These are phyloP conservation scores for Temnothorax longispinosus DNA, from an alignment of 1,140 invertebrate genomes.

Conservation along the genomic window DNA sequence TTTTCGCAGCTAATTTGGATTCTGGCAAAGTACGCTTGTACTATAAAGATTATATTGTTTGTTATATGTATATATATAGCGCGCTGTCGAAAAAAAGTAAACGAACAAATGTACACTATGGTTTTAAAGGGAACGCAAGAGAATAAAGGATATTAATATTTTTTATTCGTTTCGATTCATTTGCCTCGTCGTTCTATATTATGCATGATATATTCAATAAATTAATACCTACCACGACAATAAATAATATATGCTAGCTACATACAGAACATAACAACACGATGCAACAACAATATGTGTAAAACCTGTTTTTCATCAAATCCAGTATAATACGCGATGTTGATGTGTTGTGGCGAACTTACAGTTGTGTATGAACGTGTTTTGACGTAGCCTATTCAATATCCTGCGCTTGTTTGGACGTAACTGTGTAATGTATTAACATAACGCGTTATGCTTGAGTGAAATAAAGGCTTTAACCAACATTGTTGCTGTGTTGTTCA, in stretches of 20 bases:
- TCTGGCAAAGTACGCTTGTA: slow-evolving; percentile 3
- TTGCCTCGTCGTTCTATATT: not conserved
- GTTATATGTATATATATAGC: slow-evolving; percentile 66
- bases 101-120: slow-evolving; percentile 66
- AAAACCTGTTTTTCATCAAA: not conserved
- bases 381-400: not conserved
- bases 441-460: not conserved
- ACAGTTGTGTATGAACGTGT: not conserved
- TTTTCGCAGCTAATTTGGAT: slow-evolving; percentile 21
- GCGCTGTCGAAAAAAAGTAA: slow-evolving; percentile 23
- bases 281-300: not conserved
- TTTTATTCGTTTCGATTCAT: slow-evolving; percentile 46
- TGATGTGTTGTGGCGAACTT: not conserved
- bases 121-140: slow-evolving; percentile 46
- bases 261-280: not conserved
- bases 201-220: slow-evolving; percentile 43
- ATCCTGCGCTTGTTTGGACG: not conserved
- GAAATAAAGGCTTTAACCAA: not conserved
- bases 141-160: slow-evolving; percentile 67
- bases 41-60: slow-evolving; percentile 54
- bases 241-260: slow-evolving; percentile 41
- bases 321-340: not conserved
- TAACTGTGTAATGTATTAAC: not conserved
- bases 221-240: slow-evolving; percentile 24
- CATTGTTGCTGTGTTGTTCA: not conserved